phyloP scores from a whole-genome alignment of 1,140 invertebrate genomes.

The Philotrypesis tridentata region DNA sequence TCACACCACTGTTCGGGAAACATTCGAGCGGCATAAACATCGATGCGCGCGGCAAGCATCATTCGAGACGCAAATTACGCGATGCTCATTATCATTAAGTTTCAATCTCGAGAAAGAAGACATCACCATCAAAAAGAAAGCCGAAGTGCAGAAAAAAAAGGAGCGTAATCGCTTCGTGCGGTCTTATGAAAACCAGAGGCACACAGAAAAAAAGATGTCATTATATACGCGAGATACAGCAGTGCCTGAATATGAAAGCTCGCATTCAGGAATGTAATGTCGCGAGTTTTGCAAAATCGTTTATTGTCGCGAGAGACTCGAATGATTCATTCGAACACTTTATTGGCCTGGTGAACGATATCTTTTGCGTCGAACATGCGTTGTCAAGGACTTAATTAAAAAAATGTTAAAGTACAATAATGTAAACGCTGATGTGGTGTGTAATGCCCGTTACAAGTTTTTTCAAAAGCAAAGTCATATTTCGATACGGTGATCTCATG shows the following conservation, averaged over 20 bases:
- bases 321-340: not conserved
- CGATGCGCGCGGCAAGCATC: not conserved
- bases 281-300: not conserved
- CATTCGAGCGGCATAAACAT: not conserved
- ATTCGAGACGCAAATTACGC: not conserved
- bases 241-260: not conserved
- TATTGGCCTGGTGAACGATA: not conserved
- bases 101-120: constrained; percentile 22
- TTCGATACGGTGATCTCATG: not conserved
- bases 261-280: not conserved
- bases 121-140: constrained; percentile 18
- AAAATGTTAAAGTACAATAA: not conserved
- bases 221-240: not conserved
- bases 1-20: not conserved
- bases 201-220: not conserved
- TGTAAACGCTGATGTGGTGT: not conserved
- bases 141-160: not conserved
- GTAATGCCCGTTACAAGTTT: no score
- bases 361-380: not conserved
- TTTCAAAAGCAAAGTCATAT: no score
- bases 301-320: not conserved
- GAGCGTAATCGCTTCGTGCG: not conserved
- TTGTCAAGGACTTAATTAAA: not conserved
- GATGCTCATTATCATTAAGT: constrained; percentile 16
- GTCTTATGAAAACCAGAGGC: not conserved